Conservation (phyloP, 2,888 invertebrate genomes). For the Pristionchus japonicus region DNA sequence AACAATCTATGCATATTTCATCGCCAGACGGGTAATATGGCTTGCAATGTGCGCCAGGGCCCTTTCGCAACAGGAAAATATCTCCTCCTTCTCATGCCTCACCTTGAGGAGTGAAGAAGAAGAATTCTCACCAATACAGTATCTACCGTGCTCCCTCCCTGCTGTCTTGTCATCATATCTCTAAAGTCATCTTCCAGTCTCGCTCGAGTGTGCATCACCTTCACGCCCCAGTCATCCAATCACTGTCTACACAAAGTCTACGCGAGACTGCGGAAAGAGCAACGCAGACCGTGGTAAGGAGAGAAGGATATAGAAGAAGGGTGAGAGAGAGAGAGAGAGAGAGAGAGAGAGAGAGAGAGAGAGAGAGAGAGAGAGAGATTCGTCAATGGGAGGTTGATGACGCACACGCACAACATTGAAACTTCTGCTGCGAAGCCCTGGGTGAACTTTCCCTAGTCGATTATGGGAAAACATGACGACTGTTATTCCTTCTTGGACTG, state of each 20-base stretch:
- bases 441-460: background rate
- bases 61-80: no score
- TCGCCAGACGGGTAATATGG: background rate
- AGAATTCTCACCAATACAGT: no score
- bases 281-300: conserved; percentile 37
- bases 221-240: background rate
- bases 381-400: background rate
- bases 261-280: conserved; percentile 38
- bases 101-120: no score
- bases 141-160: no score
- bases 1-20: background rate
- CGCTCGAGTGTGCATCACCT: background rate
- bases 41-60: no score
- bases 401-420: background rate
- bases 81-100: no score
- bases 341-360: background rate
- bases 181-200: no score
- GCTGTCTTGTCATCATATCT: no score
- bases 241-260: conserved; percentile 35
- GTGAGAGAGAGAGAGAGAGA: background rate
- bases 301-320: no score
- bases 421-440: background rate
- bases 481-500: no score
- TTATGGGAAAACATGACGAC: background rate
- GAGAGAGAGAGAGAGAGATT: background rate